These are phyloP conservation scores for Albula goreensis DNA, from an alignment of 2,113 vertebrate species.

Conservation along the genomic window DNA sequence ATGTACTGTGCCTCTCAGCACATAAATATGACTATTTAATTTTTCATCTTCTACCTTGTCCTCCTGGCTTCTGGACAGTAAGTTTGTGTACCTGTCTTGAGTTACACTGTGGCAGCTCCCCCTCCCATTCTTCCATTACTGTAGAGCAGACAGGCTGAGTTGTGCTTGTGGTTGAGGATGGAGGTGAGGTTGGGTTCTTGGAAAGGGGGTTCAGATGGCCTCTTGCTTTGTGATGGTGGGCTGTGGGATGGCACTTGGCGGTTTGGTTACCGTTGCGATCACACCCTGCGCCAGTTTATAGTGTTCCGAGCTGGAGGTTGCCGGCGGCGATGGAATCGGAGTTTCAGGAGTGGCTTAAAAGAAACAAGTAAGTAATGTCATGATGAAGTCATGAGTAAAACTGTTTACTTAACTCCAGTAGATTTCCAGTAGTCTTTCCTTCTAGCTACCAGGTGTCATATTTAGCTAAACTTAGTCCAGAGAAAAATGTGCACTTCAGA, in stretches of 20 bases:
- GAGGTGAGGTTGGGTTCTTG: neutral
- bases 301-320: conserved; percentile 88
- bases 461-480: too few relatives aligned
- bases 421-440: too few relatives aligned
- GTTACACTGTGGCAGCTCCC: neutral
- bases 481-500: too few relatives aligned
- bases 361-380: conserved; percentile 41
- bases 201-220: conserved; percentile 77
- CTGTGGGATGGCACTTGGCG: conserved; percentile 85
- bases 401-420: too few relatives aligned
- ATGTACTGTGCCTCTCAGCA: neutral
- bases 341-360: conserved; percentile 93
- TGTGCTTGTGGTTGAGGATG: too few relatives aligned
- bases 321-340: conserved; percentile 91
- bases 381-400: neutral
- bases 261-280: conserved; percentile 86
- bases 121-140: too few relatives aligned
- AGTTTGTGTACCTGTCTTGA: neutral
- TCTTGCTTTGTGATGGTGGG: conserved; percentile 95
- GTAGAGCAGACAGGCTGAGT: too few relatives aligned
- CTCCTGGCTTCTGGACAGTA: neutral
- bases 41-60: neutral
- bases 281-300: conserved; percentile 93
- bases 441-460: too few relatives aligned
- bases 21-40: conserved; percentile 5